Evolutionary conservation across 2,888 invertebrate genomes (phyloP).

Genomic region (Xanthorhoe designata): DNA sequence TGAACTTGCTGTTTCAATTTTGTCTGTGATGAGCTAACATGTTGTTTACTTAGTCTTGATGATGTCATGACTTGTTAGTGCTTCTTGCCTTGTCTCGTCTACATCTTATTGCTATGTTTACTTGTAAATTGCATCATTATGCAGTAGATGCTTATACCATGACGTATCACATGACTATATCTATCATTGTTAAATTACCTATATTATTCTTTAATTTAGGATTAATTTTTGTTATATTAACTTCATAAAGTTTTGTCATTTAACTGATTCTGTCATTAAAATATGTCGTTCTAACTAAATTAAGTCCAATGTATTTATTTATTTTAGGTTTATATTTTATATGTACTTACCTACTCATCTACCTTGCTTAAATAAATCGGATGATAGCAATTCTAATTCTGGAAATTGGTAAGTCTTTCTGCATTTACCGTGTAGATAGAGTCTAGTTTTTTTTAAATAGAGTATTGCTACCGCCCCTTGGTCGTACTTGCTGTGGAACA

Average conservation of each 20-base stretch:
- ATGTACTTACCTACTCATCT: background rate
- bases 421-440: background rate
- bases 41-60: conserved; percentile 50
- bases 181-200: background rate
- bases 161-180: background rate
- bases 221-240: background rate
- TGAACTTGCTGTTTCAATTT: conserved; percentile 6
- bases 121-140: conserved; percentile 14
- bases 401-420: background rate
- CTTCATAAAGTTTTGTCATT: background rate
- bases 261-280: background rate
- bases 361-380: background rate
- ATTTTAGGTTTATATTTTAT: background rate
- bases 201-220: background rate
- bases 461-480: background rate
- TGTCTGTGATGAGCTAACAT: conserved; percentile 32
- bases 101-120: conserved; percentile 24
- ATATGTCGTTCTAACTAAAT: too few species aligned
- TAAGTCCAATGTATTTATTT: too few species aligned
- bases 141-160: background rate
- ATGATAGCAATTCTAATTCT: background rate
- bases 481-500: background rate
- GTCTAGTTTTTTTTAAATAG: background rate
- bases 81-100: conserved; percentile 18
- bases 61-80: conserved; percentile 49